These are phyloP conservation scores for Drosophila meridiana DNA, from an alignment of 2,888 invertebrate genomes.

Conservation along the genomic window DNA sequence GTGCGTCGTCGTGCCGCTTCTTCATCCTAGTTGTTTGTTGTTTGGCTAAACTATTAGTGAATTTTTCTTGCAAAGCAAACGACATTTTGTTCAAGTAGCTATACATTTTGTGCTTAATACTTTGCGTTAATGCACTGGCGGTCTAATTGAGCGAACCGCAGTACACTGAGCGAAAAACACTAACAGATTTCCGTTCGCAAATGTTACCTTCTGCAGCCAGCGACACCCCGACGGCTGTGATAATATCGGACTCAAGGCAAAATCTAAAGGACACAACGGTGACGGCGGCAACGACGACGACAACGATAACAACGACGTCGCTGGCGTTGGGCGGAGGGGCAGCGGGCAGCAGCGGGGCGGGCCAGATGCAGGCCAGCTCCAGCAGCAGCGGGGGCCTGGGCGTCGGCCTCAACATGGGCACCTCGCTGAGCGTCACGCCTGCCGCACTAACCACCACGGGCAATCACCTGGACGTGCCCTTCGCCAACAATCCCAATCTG, in stretches of 20 bases:
- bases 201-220: constrained; percentile 69
- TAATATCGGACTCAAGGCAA: constrained; percentile 85
- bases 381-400: constrained; percentile 61
- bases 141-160: constrained; percentile 19
- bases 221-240: constrained; percentile 84
- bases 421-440: constrained; percentile 66
- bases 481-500: constrained; percentile 90
- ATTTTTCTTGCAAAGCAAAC: constrained; percentile 55
- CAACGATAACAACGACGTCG: constrained; percentile 74
- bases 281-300: constrained; percentile 81
- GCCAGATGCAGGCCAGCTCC: constrained; percentile 19
- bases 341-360: constrained; percentile 37
- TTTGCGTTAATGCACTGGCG: constrained; percentile 39
- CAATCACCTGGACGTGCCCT: constrained; percentile 92
- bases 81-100: constrained; percentile 57
- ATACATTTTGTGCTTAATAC: constrained; percentile 44
- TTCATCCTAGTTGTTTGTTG: constrained; percentile 54
- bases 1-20: constrained; percentile 23
- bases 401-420: constrained; percentile 62
- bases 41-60: constrained; percentile 55
- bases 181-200: constrained; percentile 12
- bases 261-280: constrained; percentile 85
- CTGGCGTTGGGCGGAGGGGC: constrained; percentile 52
- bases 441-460: constrained; percentile 86
- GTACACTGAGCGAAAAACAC: constrained; percentile 15